phyloP scores from a whole-genome alignment of 2,888 invertebrate species.

The Lasioglossum calceatum region DNA sequence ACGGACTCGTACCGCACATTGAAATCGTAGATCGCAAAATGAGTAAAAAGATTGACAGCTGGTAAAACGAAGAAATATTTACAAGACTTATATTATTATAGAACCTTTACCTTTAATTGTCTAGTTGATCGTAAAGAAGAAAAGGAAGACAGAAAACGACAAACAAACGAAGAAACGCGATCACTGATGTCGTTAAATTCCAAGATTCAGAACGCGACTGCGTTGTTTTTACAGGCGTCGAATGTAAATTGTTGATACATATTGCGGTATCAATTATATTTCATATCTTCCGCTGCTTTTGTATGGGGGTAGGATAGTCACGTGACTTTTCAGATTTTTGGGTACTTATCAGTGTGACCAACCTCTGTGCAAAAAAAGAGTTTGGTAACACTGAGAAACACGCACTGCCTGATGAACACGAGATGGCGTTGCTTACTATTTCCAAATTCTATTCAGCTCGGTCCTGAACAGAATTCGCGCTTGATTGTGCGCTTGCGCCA shows the following conservation, averaged over 20 bases:
- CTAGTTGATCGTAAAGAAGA: neutral
- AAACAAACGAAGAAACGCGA: neutral
- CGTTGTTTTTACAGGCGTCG: neutral
- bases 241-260: neutral
- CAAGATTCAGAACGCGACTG: neutral
- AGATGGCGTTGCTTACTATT: too few relatives aligned
- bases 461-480: too few relatives aligned
- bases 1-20: neutral
- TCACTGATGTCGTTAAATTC: neutral
- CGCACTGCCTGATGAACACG: too few relatives aligned
- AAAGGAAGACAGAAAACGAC: neutral
- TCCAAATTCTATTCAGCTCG: too few relatives aligned
- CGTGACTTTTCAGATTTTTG: too few relatives aligned
- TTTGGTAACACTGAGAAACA: too few relatives aligned
- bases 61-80: neutral
- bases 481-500: too few relatives aligned
- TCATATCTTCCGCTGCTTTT: constrained; percentile 20
- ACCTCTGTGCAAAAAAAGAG: too few relatives aligned
- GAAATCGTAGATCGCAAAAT: neutral
- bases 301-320: neutral
- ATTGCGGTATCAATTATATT: neutral
- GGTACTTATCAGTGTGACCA: too few relatives aligned
- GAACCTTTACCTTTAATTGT: constrained; percentile 27
- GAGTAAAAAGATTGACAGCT: neutral
- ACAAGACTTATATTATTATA: neutral